A percentile compares a stretch with the other conserved stretches of the same genome.
Evolutionary conservation across 2,888 invertebrate species (phyloP).

Genomic region (Synergus umbraculus): DNA sequence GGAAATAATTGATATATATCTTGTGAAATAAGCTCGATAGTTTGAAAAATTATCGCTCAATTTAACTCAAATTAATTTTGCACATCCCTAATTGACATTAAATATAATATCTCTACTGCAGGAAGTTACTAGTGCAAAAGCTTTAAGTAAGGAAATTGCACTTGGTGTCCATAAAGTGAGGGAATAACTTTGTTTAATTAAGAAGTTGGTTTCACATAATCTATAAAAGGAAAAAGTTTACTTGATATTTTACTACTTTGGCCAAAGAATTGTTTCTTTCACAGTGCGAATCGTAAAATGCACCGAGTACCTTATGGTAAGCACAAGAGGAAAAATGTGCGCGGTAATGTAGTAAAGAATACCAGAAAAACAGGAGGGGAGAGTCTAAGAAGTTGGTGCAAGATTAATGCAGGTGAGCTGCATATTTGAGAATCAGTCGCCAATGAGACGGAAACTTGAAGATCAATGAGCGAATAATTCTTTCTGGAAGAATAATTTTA

Average conservation of each 20-base stretch:
- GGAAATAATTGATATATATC: no score
- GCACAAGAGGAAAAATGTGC: constrained; percentile 7
- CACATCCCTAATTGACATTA: no score
- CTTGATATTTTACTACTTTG: constrained; percentile 20
- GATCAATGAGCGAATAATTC: constrained; percentile 38
- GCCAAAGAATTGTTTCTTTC: constrained; percentile 13
- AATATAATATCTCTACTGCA: no score
- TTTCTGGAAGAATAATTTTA: constrained; percentile 27
- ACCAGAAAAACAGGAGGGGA: constrained; percentile 8
- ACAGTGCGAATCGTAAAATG: constrained; percentile 21
- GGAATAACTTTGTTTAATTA: constrained; percentile 23
- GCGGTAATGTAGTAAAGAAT: constrained; percentile 12
- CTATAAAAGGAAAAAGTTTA: constrained; percentile 29
- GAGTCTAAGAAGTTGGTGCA: constrained; percentile 27
- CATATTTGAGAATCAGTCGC: constrained; percentile 31
- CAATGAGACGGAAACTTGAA: constrained; percentile 31
- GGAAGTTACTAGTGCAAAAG: not conserved
- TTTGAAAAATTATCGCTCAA: no score
- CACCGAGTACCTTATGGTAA: constrained; percentile 30
- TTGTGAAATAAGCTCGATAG: no score
- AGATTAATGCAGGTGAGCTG: constrained; percentile 35
- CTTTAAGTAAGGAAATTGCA: constrained; percentile 9
- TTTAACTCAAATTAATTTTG: no score
- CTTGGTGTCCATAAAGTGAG: not conserved
- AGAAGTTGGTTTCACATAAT: constrained; percentile 30